Percentiles rank a stretch among this genome's conserved stretches.
Conservation (phyloP, 2,113 vertebrate species). For the Passerina amoena region DNA sequence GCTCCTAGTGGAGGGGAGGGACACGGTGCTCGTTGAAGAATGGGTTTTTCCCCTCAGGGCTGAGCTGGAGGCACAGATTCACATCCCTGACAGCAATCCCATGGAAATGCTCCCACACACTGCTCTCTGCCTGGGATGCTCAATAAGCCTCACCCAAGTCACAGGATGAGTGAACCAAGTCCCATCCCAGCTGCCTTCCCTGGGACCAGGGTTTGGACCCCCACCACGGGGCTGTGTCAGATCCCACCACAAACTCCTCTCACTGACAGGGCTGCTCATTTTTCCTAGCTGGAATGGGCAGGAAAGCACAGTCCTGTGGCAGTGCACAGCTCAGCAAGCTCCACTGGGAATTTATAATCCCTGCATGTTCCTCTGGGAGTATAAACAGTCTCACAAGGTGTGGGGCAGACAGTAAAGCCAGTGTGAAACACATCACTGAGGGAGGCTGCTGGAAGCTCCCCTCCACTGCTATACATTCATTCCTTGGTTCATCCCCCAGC, state of each 20-base stretch:
- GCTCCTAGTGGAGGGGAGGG: not conserved
- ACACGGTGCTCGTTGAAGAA: accelerated
- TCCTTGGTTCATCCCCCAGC: not conserved
- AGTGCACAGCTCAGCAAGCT: not conserved
- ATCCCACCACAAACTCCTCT: not conserved
- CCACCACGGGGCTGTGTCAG: accelerated
- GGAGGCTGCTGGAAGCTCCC: not conserved
- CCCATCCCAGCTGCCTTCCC: not conserved
- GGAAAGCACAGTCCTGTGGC: accelerated
- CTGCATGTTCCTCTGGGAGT: not conserved
- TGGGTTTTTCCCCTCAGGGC: accelerated
- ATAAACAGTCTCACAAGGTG: not conserved
- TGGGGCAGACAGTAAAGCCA: not conserved
- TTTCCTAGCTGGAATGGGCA: not conserved
- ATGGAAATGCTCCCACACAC: not conserved
- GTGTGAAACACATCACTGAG: not conserved
- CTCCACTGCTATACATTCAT: not conserved
- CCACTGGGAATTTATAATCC: not conserved
- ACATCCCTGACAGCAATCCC: not conserved
- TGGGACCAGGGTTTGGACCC: not conserved
- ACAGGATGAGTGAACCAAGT: accelerated
- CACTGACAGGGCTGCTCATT: not conserved
- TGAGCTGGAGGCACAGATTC: not conserved
- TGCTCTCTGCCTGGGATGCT: not conserved
- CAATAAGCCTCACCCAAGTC: not conserved